phyloP scores from a whole-genome alignment of 2,113 vertebrate species.

The Vulpes ferrilata region DNA sequence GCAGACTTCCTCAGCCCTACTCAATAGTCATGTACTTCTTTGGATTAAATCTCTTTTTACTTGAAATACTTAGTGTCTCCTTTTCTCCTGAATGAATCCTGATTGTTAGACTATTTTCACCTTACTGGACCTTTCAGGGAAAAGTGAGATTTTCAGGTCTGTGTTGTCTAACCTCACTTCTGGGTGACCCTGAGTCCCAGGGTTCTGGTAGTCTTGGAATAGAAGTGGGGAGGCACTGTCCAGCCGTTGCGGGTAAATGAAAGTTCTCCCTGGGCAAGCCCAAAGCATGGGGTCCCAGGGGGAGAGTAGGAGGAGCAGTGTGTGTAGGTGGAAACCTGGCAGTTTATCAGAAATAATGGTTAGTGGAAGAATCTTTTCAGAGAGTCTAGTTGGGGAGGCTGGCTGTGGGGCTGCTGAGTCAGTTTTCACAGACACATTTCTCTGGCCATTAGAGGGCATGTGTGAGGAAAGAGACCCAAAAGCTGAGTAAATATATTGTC shows the following conservation, averaged over 20 bases:
- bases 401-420: not conserved
- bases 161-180: not conserved
- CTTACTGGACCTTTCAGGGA: not conserved
- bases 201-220: not conserved
- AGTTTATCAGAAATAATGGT: not conserved
- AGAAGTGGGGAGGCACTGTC: not conserved
- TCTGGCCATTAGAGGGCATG: not conserved
- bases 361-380: not conserved
- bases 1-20: not conserved
- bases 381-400: not conserved
- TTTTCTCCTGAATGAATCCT: not conserved
- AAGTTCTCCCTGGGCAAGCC: not conserved
- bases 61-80: not conserved
- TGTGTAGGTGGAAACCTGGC: not conserved
- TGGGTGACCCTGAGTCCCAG: not conserved
- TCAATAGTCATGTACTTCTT: not conserved
- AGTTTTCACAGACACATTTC: not conserved
- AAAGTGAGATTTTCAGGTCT: not conserved
- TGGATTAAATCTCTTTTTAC: not conserved
- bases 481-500: not conserved
- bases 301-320: not conserved
- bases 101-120: not conserved
- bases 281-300: not conserved
- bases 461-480: not conserved
- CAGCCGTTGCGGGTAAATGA: not conserved